Conservation (phyloP, 1,140 invertebrate genomes). For the Anagrus nilaparvatae region DNA sequence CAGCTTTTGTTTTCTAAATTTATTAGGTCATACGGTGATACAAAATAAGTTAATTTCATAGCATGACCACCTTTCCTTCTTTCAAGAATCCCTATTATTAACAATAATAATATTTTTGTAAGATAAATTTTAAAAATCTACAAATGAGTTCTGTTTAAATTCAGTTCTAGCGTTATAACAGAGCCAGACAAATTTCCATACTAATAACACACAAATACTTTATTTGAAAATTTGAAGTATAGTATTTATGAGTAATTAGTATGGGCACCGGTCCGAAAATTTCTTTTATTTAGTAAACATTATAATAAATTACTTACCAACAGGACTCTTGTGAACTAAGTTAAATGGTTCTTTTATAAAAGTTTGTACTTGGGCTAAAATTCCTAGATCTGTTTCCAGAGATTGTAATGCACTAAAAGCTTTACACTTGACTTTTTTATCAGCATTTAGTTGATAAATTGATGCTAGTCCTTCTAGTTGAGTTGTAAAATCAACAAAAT, state of each 20-base stretch:
- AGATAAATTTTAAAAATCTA: slow-evolving; percentile 6
- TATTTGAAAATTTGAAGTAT: not conserved
- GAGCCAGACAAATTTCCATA: too few relatives aligned
- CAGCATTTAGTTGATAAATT: slow-evolving; percentile 88
- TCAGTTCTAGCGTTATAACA: too few relatives aligned
- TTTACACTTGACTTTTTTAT: slow-evolving; percentile 90
- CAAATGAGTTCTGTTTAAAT: not conserved
- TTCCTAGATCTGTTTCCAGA: slow-evolving; percentile 82
- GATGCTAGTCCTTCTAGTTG: slow-evolving; percentile 85
- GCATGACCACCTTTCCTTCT: slow-evolving; percentile 75
- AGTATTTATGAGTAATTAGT: too few relatives aligned
- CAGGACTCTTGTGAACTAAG: slow-evolving; percentile 79
- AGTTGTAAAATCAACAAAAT: slow-evolving; percentile 87
- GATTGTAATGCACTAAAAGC: slow-evolving; percentile 86
- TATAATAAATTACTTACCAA: slow-evolving; percentile 47
- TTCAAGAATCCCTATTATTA: slow-evolving; percentile 48
- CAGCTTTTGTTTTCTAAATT: slow-evolving; percentile 63
- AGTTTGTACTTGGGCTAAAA: slow-evolving; percentile 68
- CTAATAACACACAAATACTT: too few relatives aligned
- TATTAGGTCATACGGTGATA: slow-evolving; percentile 87
- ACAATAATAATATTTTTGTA: slow-evolving; percentile 4
- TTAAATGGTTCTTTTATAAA: slow-evolving; percentile 78
- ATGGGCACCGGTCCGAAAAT: too few relatives aligned
- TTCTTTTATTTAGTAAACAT: too few relatives aligned
- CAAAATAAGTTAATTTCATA: slow-evolving; percentile 89